phyloP scores from a whole-genome alignment of 2,113 vertebrate genomes.

The Symphodus melops region DNA sequence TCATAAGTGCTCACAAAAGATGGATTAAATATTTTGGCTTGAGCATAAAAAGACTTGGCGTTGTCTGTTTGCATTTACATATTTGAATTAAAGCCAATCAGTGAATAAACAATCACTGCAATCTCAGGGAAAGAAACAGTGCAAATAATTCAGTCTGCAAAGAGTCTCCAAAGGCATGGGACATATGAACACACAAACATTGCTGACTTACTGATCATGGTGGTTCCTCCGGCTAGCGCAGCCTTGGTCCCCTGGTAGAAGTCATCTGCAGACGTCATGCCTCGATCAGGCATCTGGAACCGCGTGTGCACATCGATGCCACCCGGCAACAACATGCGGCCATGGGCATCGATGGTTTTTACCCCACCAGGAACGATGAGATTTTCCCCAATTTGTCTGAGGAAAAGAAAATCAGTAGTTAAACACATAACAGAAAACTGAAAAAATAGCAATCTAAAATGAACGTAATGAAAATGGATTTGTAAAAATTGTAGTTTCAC shows the following conservation, averaged over 20 bases:
- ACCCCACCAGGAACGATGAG: conserved; percentile 98
- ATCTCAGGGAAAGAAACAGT: not conserved
- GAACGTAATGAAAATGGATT: too few relatives aligned
- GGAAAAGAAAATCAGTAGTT: not conserved
- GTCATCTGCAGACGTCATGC: conserved; percentile 94
- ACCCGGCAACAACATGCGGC: conserved; percentile 95
- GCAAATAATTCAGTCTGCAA: not conserved
- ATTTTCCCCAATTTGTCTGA: conserved; percentile 98
- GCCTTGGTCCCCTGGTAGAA: conserved; percentile 98
- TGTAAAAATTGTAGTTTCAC: too few relatives aligned
- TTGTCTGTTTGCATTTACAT: conserved; percentile 29
- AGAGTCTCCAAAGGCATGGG: not conserved
- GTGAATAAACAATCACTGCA: not conserved
- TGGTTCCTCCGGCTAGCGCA: conserved; percentile 93
- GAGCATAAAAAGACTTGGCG: conserved; percentile 23
- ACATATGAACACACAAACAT: not conserved
- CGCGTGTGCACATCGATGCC: conserved; percentile 97
- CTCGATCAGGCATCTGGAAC: conserved; percentile 98
- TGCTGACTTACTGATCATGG: conserved; percentile 94
- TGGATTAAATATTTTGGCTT: conserved; percentile 43
- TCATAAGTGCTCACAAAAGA: conserved; percentile 33
- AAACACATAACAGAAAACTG: not conserved
- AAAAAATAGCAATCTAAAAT: not conserved
- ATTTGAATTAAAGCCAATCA: conserved; percentile 40
- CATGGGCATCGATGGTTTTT: conserved; percentile 96